Evolutionary conservation across 2,888 invertebrate species (phyloP), one percentile per base, ranked within the genome.

Genomic region (Standfussiana lucernea): DNA sequence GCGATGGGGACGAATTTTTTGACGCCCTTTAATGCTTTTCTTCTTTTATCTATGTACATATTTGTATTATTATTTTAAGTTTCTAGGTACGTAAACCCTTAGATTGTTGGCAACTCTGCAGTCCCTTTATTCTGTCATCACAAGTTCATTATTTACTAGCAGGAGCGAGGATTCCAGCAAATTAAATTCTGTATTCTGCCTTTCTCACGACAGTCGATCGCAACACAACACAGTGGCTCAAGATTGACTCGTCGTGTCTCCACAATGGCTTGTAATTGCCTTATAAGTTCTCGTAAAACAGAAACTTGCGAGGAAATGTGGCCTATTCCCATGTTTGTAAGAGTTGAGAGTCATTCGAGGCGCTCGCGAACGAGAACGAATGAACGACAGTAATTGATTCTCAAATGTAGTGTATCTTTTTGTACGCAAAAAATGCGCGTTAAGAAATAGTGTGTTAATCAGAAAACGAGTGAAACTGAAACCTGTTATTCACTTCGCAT

Each of bases 191-290:
- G 53, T 82, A 32, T 67, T 64, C 73, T 68, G 35, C 40, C 40
- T 72, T 79, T 84, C 77, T 79, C 82, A 82, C 80, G 74, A 79
- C 67, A 69, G 74, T 67, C 72, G 68, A 80, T 77, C 64, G 53
- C 47, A n/a, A n/a, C n/a, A n/a, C n/a, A n/a, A n/a, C n/a, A 53
- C 56, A 65, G 62, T 72, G 66, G 59, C 75, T 45, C 70, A 28
- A 73, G 81, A 85, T 86, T 84, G 76, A 86, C 81, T 84, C 61
- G 82, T 84, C 66, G 65, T 69, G 67, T 77, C 68, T 62, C 62
- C 73, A 80, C 76, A 80, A 84, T 79, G 75, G 66, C 66, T 78
- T 77, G 84, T 86, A 85, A 83, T 86, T 81, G 53, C 85, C 77
- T 50, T 86, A 79, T 75, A 86, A 72, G 82, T 66, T 64, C 75